Evolutionary conservation across 2,797 vertebrate genomes (phyloP).

Genomic region (Euthynnus affinis): DNA sequence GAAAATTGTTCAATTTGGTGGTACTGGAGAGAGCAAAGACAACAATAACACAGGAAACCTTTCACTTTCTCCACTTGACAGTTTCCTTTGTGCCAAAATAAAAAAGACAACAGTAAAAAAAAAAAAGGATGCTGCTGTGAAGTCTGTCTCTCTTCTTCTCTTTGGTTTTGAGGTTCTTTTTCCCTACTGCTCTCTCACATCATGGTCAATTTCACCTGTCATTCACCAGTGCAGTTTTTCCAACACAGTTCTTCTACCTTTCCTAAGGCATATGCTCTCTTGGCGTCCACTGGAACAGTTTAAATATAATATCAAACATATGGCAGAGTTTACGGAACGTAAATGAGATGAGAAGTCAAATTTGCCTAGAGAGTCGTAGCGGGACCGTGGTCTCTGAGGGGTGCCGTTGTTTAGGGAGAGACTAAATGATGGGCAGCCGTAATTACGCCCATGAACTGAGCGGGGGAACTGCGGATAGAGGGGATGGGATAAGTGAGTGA

Average conservation of each 20-base stretch:
- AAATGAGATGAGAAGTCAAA: conserved; percentile 87
- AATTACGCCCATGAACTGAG: conserved; percentile 68
- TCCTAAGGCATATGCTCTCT: conserved; percentile 65
- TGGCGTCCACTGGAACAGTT: conserved; percentile 77
- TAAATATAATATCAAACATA: conserved; percentile 86
- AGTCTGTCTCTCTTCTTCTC: conserved; percentile 32
- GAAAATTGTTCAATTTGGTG: conserved; percentile 56
- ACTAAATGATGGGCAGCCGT: conserved; percentile 74
- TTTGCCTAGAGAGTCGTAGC: conserved; percentile 76
- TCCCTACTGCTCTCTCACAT: conserved; percentile 38
- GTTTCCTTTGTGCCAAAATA: conserved; percentile 66
- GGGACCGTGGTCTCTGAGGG: conserved; percentile 65
- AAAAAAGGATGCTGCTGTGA: conserved; percentile 58
- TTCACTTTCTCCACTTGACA: conserved; percentile 65
- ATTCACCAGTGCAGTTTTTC: conserved; percentile 71
- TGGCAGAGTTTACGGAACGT: conserved; percentile 83
- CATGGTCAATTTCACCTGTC: conserved; percentile 80
- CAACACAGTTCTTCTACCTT: conserved; percentile 64
- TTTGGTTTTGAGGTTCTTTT: conserved; percentile 29
- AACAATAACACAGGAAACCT: conserved; percentile 73
- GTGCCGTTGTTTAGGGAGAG: conserved; percentile 65
- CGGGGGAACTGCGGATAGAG: conserved; percentile 27
- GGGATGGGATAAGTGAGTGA: conserved; percentile 29
- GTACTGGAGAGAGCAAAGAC: conserved; percentile 41
- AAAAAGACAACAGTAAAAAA: conserved; percentile 62